Percentiles rank a stretch among this genome's conserved stretches.
phyloP scores from a whole-genome alignment of 2,113 vertebrate species.

The Tricholaema leucomelas region DNA sequence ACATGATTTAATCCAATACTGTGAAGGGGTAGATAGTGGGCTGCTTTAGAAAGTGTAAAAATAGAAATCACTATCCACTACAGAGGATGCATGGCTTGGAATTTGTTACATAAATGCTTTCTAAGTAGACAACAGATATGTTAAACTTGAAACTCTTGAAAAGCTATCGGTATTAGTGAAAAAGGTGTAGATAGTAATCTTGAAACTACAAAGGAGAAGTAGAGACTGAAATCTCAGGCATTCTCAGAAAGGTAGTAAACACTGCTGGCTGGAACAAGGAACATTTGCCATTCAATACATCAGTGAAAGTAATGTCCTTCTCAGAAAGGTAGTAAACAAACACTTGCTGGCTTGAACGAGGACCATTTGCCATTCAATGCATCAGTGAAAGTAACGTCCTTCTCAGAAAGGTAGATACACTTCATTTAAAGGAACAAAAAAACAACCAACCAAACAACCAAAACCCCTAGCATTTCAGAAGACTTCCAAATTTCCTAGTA shows the following conservation, averaged over 20 bases:
- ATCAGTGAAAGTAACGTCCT: neutral
- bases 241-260: neutral
- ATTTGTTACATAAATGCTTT: neutral
- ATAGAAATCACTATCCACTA: neutral
- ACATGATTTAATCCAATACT: neutral
- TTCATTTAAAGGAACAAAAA: no score
- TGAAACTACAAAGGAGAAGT: rapidly evolving
- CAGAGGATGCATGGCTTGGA: neutral
- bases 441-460: no score
- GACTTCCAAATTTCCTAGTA: neutral
- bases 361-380: rapidly evolving
- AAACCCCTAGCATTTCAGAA: neutral
- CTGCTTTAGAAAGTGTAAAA: neutral
- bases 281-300: rapidly evolving
- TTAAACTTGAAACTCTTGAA: neutral
- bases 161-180: neutral
- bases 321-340: neutral
- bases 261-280: neutral
- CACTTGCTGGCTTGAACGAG: neutral
- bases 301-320: neutral
- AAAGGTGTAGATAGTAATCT: neutral
- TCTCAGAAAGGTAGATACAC: neutral
- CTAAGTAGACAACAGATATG: neutral
- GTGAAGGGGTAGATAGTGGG: neutral
- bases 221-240: neutral